phyloP scores from a whole-genome alignment of 2,113 vertebrate genomes.

The Zingel zingel region DNA sequence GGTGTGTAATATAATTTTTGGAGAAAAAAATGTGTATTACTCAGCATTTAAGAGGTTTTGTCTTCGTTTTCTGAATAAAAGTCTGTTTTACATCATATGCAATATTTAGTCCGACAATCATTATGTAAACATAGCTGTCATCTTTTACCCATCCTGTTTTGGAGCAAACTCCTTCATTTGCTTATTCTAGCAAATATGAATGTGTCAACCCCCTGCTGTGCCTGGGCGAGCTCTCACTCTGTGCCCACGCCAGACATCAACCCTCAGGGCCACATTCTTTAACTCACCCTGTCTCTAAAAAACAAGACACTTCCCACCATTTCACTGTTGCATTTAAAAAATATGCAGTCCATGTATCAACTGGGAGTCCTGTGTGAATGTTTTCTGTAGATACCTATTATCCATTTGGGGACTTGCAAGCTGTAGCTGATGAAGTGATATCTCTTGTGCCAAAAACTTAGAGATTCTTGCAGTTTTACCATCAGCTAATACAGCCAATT shows the following conservation, averaged over 20 bases:
- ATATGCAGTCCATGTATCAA: not conserved
- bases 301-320: slow-evolving; percentile 12
- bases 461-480: not conserved
- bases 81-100: slow-evolving; percentile 16
- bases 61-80: not conserved
- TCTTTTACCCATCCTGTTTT: not conserved
- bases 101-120: not conserved
- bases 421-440: not conserved
- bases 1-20: not conserved
- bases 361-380: slow-evolving; percentile 7
- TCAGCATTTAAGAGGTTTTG: not conserved
- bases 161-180: not conserved
- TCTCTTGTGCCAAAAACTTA: not conserved
- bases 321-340: slow-evolving; percentile 13
- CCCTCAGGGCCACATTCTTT: slow-evolving; percentile 47
- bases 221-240: not conserved
- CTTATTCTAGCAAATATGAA: not conserved
- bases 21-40: not conserved
- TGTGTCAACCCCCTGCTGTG: slow-evolving; percentile 2
- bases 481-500: not conserved
- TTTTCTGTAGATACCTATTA: not conserved
- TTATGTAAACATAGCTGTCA: slow-evolving; percentile 10
- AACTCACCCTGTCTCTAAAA: slow-evolving; percentile 13
- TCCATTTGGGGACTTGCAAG: not conserved
- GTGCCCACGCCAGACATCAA: slow-evolving; percentile 27